These are phyloP conservation scores for Tholera decimalis DNA, from an alignment of 2,888 invertebrate species.

Conservation along the genomic window DNA sequence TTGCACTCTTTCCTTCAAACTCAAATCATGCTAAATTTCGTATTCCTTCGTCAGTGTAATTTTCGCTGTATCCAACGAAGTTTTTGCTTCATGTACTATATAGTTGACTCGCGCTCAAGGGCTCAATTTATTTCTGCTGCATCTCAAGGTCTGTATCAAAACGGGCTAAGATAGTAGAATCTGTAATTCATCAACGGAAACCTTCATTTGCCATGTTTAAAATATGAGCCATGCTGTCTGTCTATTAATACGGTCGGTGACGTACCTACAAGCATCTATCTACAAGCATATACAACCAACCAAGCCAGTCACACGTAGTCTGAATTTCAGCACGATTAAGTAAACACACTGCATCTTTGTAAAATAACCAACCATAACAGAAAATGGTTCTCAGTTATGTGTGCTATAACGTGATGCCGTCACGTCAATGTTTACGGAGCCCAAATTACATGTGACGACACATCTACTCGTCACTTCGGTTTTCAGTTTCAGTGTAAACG, in stretches of 20 bases:
- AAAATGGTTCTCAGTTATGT: slow-evolving; percentile 40
- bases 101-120: too few relatives aligned
- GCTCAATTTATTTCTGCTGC: too few relatives aligned
- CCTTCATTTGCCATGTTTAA: slow-evolving; percentile 34
- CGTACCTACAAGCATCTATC: slow-evolving; percentile 10
- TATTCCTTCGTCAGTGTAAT: too few relatives aligned
- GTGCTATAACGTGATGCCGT: slow-evolving; percentile 29
- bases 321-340: slow-evolving; percentile 32
- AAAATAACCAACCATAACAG: slow-evolving; percentile 51
- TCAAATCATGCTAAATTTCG: too few relatives aligned
- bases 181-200: slow-evolving; percentile 13
- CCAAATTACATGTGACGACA: slow-evolving; percentile 77
- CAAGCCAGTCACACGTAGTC: slow-evolving; percentile 29
- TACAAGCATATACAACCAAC: background rate
- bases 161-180: background rate
- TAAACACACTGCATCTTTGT: slow-evolving; percentile 34
- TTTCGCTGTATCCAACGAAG: too few relatives aligned
- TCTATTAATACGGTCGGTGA: slow-evolving; percentile 25
- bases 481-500: slow-evolving; percentile 39
- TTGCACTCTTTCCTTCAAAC: too few relatives aligned
- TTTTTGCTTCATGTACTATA: too few relatives aligned
- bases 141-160: slow-evolving; percentile 2
- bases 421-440: slow-evolving; percentile 70
- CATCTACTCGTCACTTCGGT: slow-evolving; percentile 69
- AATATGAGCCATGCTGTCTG: slow-evolving; percentile 36